A percentile compares a stretch with the other conserved stretches of the same genome.
These are phyloP conservation scores for Hystrix cristata DNA, from an alignment of 2,113 vertebrate species.

Conservation along the genomic window DNA sequence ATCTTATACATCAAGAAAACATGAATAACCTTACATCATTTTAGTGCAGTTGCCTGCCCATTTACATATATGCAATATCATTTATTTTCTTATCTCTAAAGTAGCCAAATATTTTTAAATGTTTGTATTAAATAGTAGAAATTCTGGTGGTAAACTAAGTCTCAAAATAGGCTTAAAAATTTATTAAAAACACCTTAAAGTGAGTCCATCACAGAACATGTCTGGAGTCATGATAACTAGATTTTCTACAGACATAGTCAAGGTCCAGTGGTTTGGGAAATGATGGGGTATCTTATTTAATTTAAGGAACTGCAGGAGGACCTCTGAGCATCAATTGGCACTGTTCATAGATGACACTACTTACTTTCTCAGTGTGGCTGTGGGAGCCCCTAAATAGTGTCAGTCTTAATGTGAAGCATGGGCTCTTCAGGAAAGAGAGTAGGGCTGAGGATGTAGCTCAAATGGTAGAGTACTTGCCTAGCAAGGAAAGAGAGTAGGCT, in stretches of 20 bases:
- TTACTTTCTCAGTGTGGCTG: constrained; percentile 21
- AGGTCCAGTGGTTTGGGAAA: not conserved
- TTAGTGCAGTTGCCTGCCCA: constrained; percentile 14
- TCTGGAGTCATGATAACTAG: constrained; percentile 1
- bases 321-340: not conserved
- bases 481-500: not conserved
- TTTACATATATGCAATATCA: not conserved
- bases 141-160: not conserved
- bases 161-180: constrained; percentile 42
- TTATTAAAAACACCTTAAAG: not conserved
- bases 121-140: not conserved
- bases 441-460: too few relatives aligned
- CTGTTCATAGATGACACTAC: not conserved
- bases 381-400: not conserved
- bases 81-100: constrained; percentile 48
- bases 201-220: not conserved
- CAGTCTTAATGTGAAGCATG: not conserved
- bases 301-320: not conserved
- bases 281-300: not conserved
- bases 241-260: constrained; percentile 34
- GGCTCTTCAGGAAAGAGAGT: not conserved
- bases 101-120: constrained; percentile 14
- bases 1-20: not conserved
- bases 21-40: not conserved
- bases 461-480: too few relatives aligned